phyloP scores from a whole-genome alignment of 2,797 vertebrate species.

The Apogon hyalosoma region DNA sequence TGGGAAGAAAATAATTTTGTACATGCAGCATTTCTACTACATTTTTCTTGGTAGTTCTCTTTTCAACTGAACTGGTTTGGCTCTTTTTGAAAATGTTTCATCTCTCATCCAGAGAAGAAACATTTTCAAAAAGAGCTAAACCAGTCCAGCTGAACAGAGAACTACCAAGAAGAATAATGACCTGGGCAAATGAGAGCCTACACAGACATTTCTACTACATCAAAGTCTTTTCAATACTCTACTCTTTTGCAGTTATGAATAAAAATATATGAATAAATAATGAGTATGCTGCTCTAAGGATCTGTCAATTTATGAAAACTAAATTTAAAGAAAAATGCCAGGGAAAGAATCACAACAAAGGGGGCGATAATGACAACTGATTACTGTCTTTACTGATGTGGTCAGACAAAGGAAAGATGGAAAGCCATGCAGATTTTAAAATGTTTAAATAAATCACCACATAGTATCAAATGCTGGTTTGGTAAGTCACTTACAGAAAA shows the following conservation, averaged over 20 bases:
- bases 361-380: background rate
- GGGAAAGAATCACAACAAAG: background rate
- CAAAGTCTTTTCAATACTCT: background rate
- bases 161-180: no score
- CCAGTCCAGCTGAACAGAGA: no score
- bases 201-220: no score
- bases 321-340: background rate
- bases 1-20: no score
- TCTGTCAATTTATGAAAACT: background rate
- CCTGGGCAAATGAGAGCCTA: no score
- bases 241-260: background rate
- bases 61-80: no score
- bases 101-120: no score
- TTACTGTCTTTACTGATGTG: background rate
- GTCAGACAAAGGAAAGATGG: background rate
- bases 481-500: conserved; percentile 91
- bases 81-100: no score
- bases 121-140: no score
- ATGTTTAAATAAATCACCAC: conserved; percentile 12
- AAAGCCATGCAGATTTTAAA: background rate
- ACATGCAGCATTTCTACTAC: no score
- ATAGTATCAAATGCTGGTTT: background rate
- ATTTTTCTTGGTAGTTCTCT: no score
- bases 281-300: background rate
- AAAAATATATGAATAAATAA: background rate